A percentile compares a stretch with the other conserved stretches of the same genome.
Conservation (phyloP, 2,888 invertebrate genomes). For the Drosophila quinaria region DNA sequence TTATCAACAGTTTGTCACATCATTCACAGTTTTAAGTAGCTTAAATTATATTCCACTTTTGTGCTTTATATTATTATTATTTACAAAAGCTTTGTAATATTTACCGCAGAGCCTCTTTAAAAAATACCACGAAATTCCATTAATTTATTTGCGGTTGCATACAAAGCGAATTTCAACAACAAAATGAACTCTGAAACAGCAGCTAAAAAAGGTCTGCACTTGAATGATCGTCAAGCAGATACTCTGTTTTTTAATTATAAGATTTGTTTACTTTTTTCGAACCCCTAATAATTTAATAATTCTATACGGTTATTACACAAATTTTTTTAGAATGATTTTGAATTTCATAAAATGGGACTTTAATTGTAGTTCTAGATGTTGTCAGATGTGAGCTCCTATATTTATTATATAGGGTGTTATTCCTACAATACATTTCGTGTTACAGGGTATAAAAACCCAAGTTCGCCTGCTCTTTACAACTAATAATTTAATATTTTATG, state of each 20-base stretch:
- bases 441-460: slow-evolving; percentile 20
- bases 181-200: slow-evolving; percentile 30
- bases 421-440: neutral
- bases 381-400: too few species aligned
- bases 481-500: slow-evolving; percentile 82
- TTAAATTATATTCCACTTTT: slow-evolving; percentile 44
- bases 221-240: neutral
- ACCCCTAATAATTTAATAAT: neutral
- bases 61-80: slow-evolving; percentile 14
- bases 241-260: neutral
- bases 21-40: slow-evolving; percentile 31
- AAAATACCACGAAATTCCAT: slow-evolving; percentile 53
- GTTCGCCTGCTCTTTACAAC: slow-evolving; percentile 54
- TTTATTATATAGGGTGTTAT: neutral
- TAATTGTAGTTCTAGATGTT: neutral
- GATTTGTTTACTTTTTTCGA: neutral
- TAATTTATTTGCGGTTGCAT: slow-evolving; percentile 58
- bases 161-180: slow-evolving; percentile 32
- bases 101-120: slow-evolving; percentile 36
- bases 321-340: too few species aligned
- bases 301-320: too few species aligned
- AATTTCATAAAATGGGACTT: too few species aligned
- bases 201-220: neutral
- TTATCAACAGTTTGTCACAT: slow-evolving; percentile 30
- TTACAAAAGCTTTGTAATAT: slow-evolving; percentile 25